Evolutionary conservation across 2,797 vertebrate genomes (phyloP).

Genomic region (Momotus momota): DNA sequence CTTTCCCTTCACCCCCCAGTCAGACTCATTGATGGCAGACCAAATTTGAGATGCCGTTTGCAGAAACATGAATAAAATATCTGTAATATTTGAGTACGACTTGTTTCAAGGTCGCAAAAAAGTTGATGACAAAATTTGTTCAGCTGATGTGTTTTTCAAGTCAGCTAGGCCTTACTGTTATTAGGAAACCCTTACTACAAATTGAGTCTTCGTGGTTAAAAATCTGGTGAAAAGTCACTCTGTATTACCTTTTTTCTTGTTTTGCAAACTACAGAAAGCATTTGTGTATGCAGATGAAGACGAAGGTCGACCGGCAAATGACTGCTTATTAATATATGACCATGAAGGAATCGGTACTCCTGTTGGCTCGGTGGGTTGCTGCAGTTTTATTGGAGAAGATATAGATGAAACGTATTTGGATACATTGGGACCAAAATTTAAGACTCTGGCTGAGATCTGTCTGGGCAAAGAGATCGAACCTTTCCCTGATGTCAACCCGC

Average conservation of each 20-base stretch:
- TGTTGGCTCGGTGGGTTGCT: conserved; percentile 79
- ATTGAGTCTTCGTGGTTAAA: background rate
- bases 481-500: conserved; percentile 29
- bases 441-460: conserved; percentile 85
- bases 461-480: conserved; percentile 72
- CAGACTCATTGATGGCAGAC: rapidly evolving
- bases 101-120: background rate
- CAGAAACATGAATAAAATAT: background rate
- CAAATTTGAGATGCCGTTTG: background rate
- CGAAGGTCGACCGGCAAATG: conserved; percentile 75
- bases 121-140: background rate
- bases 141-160: background rate
- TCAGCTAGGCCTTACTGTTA: background rate
- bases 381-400: conserved; percentile 81
- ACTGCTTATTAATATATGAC: conserved; percentile 84
- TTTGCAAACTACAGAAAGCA: conserved; percentile 78
- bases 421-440: conserved; percentile 85
- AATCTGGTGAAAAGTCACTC: background rate
- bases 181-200: background rate
- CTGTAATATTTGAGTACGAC: background rate
- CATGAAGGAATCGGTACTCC: conserved; percentile 81
- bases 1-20: background rate
- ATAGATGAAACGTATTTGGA: conserved; percentile 83
- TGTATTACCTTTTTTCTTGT: background rate
- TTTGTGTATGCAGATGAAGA: conserved; percentile 81